Evolutionary conservation across 2,113 vertebrate genomes (phyloP).

Genomic region (Sinocyclocheilus grahami): DNA sequence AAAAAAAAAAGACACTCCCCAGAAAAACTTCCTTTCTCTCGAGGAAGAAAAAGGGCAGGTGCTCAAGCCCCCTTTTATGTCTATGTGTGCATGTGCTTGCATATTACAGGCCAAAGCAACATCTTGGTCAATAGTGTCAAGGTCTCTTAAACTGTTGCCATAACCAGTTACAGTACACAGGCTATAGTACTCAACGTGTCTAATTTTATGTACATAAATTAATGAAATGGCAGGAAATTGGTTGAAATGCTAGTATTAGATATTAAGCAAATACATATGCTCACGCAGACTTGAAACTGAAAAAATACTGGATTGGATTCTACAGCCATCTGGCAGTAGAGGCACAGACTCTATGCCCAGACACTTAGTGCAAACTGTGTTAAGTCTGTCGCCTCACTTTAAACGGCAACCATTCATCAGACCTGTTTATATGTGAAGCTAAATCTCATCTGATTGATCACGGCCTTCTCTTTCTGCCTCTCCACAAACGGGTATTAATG

Average conservation of each 20-base stretch:
- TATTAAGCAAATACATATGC: constrained; percentile 24
- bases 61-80: no score
- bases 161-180: not conserved
- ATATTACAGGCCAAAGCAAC: not conserved
- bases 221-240: not conserved
- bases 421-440: constrained; percentile 29
- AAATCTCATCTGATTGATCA: constrained; percentile 28
- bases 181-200: not conserved
- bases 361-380: constrained; percentile 23
- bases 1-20: no score
- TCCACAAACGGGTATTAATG: constrained; percentile 66
- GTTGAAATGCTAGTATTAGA: constrained; percentile 15
- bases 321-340: constrained; percentile 26
- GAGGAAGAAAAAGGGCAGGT: no score
- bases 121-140: not conserved
- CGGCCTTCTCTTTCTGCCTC: constrained; percentile 45
- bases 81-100: no score
- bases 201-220: not conserved
- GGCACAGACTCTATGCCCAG: constrained; percentile 15
- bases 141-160: not conserved
- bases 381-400: constrained; percentile 35
- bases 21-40: no score
- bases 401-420: constrained; percentile 28
- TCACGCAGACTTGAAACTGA: constrained; percentile 11
- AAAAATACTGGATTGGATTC: constrained; percentile 1